Conservation (phyloP, 2,888 invertebrate genomes). For the Chloromyia formosa region DNA sequence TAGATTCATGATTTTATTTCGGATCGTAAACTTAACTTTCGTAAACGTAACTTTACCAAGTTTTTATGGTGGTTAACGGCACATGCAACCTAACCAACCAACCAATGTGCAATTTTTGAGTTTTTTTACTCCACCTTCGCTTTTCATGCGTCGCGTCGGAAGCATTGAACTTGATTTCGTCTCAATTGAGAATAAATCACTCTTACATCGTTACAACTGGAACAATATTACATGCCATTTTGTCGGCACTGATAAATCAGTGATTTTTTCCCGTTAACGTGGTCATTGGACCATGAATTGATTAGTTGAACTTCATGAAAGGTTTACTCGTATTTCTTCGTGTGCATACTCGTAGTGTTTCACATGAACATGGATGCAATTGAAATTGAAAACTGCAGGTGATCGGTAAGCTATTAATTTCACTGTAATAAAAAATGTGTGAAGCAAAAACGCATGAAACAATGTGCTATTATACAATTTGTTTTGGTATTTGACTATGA, state of each 20-base stretch:
- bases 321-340: not conserved
- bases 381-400: not conserved
- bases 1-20: too few species aligned
- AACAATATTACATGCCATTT: too few species aligned
- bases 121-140: constrained; percentile 20
- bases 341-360: too few species aligned
- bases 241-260: not conserved
- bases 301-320: not conserved
- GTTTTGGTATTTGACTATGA: not conserved
- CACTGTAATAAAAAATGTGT: not conserved
- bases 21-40: too few species aligned
- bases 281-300: not conserved
- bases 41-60: too few species aligned
- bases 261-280: not conserved
- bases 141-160: constrained; percentile 20
- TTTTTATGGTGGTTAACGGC: too few species aligned
- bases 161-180: constrained; percentile 47
- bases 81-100: not conserved
- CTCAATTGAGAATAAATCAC: not conserved
- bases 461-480: not conserved
- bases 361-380: not conserved
- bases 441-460: not conserved
- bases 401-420: not conserved
- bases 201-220: not conserved
- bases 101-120: constrained; percentile 24